phyloP scores from a whole-genome alignment of 2,888 invertebrate species.

The Noctua janthina region DNA sequence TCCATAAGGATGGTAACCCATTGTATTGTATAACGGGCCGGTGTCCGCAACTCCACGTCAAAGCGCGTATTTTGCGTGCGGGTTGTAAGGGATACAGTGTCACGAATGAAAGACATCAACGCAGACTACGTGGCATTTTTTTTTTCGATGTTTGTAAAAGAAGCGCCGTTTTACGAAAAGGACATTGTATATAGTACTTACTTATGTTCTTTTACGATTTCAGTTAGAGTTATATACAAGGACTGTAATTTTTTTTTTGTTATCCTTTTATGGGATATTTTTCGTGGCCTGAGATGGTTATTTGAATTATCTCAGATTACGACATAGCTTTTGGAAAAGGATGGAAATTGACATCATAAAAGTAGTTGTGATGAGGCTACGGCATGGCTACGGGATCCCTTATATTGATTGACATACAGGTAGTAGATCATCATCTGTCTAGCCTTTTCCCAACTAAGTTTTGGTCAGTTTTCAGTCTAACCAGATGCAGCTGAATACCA shows the following conservation, averaged over 20 bases:
- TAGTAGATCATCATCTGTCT: background rate
- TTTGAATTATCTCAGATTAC: background rate
- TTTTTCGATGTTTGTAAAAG: background rate
- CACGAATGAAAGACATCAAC: slow-evolving; percentile 71
- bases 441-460: too few species aligned
- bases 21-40: background rate
- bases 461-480: too few species aligned
- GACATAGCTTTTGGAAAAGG: background rate
- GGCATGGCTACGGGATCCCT: background rate
- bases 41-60: too few species aligned
- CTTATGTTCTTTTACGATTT: background rate
- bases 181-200: too few species aligned
- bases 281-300: background rate
- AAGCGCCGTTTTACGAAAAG: too few species aligned
- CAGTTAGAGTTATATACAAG: background rate
- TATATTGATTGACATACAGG: background rate
- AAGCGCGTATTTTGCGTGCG: too few species aligned
- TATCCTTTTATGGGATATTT: background rate
- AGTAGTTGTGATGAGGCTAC: background rate
- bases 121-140: slow-evolving; percentile 9
- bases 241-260: background rate
- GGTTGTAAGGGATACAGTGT: slow-evolving; percentile 3
- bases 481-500: too few species aligned
- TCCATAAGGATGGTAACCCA: background rate
- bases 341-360: background rate